Evolutionary conservation across 2,113 vertebrate genomes (phyloP).

Genomic region (Nettapus auritus): DNA sequence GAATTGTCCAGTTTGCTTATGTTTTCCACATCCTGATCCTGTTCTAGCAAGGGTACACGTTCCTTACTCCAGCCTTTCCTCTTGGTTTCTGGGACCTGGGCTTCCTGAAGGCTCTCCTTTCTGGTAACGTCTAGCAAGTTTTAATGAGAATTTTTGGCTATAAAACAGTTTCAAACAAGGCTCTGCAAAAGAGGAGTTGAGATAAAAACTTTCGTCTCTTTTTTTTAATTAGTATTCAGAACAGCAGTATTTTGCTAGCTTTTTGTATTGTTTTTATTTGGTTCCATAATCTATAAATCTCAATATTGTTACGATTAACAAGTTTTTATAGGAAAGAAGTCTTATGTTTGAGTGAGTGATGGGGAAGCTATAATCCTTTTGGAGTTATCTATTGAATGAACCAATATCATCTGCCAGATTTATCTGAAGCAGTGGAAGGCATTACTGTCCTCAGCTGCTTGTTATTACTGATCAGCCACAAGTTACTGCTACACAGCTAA

Average conservation of each 20-base stretch:
- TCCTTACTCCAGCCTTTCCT: not conserved
- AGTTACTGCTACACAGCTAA: not conserved
- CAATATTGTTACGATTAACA: not conserved
- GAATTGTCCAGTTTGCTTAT: not conserved
- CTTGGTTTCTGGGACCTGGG: not conserved
- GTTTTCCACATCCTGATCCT: not conserved
- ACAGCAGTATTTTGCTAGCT: not conserved
- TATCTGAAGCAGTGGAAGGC: not conserved
- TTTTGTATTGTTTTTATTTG: not conserved
- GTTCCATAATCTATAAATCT: not conserved
- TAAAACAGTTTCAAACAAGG: not conserved
- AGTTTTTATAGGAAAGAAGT: not conserved
- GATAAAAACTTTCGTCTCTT: not conserved
- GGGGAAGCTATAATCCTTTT: not conserved
- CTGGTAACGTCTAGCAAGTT: not conserved
- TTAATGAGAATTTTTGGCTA: not conserved
- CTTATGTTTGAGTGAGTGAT: not conserved
- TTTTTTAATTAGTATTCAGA: not conserved
- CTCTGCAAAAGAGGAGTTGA: not conserved
- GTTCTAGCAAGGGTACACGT: not conserved
- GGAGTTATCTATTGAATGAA: not conserved
- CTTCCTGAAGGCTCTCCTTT: not conserved
- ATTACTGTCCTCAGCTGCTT: not conserved
- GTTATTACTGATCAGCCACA: not conserved
- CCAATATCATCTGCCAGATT: not conserved